phyloP scores from a whole-genome alignment of 2,888 invertebrate species.

The Patella pellucida region DNA sequence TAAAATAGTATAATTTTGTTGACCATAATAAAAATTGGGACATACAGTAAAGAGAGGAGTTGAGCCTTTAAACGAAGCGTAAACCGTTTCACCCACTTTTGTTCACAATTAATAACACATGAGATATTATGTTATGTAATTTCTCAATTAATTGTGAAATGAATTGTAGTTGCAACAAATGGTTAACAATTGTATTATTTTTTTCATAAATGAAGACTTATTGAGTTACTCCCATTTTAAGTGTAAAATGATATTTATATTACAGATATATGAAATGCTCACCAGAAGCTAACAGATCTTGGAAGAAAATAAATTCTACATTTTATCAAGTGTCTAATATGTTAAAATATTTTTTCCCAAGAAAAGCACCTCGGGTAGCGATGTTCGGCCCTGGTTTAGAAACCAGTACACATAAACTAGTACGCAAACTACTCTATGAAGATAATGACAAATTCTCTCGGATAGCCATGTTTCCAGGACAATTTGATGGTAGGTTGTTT shows the following conservation, averaged over 20 bases:
- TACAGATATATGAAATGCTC: conserved; percentile 61
- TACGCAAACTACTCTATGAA: conserved; percentile 52
- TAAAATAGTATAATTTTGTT: too few relatives aligned
- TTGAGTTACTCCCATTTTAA: too few relatives aligned
- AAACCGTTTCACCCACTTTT: too few relatives aligned
- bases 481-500: conserved; percentile 55
- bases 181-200: too few relatives aligned
- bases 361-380: conserved; percentile 56
- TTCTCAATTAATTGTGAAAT: too few relatives aligned
- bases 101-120: too few relatives aligned
- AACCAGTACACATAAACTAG: conserved; percentile 52
- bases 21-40: too few relatives aligned
- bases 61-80: too few relatives aligned
- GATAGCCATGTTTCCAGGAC: conserved; percentile 59
- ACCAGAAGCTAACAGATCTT: conserved; percentile 41
- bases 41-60: too few relatives aligned
- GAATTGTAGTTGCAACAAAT: too few relatives aligned
- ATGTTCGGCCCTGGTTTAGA: conserved; percentile 66
- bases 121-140: too few relatives aligned
- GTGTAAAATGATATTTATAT: not conserved
- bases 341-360: conserved; percentile 57
- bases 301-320: conserved; percentile 46
- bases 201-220: too few relatives aligned
- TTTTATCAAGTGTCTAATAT: conserved; percentile 56
- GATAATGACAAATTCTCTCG: conserved; percentile 42